Conservation (phyloP, 2,888 invertebrate genomes). For the Bugulina stolonifera region DNA sequence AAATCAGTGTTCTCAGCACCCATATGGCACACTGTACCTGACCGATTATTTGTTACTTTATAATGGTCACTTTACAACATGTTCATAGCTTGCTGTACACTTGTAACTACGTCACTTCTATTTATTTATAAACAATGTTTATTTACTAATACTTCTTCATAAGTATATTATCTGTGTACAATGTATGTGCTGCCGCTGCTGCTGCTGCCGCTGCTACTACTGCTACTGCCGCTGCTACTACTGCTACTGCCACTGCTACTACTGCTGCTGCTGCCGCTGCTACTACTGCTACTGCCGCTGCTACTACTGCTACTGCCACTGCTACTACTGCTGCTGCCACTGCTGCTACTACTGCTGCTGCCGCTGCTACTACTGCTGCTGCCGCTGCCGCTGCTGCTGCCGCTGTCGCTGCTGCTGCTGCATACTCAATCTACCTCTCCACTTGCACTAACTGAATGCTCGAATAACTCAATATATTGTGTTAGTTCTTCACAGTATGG, state of each 20-base stretch:
- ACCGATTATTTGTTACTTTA: no score
- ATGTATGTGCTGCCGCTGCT: not conserved
- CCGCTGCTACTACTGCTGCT: not conserved
- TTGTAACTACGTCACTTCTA: no score
- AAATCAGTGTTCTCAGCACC: no score
- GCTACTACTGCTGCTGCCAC: not conserved
- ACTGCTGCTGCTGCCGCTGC: not conserved
- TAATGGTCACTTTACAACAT: no score
- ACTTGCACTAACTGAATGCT: no score
- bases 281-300: not conserved
- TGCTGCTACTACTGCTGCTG: not conserved
- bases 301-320: not conserved
- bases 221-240: not conserved
- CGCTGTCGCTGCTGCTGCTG: not conserved
- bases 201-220: not conserved
- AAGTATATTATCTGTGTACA: not conserved
- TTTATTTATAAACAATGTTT: no score
- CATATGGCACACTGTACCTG: no score
- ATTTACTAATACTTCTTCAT: not conserved
- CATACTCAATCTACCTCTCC: no score
- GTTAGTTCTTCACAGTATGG: no score
- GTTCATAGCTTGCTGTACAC: no score
- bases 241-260: not conserved
- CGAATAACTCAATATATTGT: no score
- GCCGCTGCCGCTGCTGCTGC: not conserved